Percentiles rank a stretch among this genome's conserved stretches.
These are phyloP conservation scores for Cheilosia urbana DNA, from an alignment of 2,888 invertebrate genomes.

Conservation along the genomic window DNA sequence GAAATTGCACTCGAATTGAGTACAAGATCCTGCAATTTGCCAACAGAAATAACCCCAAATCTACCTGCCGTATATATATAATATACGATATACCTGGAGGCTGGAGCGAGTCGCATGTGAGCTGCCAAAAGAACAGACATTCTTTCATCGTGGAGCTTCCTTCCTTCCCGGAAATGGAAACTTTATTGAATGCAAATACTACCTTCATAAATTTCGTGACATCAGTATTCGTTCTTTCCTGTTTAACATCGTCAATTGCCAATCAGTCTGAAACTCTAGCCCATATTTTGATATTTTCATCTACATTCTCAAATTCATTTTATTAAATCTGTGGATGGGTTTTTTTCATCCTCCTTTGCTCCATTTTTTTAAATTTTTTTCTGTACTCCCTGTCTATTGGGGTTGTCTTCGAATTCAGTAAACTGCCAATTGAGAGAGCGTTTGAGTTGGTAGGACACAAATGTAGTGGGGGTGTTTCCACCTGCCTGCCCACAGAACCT, in stretches of 20 bases:
- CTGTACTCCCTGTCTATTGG: conserved; percentile 12
- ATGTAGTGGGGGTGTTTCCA: neutral
- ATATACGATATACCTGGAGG: too few species aligned
- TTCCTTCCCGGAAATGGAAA: conserved; percentile 5
- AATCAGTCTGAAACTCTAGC: neutral
- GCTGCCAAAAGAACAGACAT: conserved; percentile 4
- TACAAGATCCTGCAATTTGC: conserved; percentile 64
- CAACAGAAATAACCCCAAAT: conserved; percentile 31
- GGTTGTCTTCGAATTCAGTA: conserved; percentile 35
- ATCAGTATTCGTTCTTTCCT: neutral
- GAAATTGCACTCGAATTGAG: conserved; percentile 68
- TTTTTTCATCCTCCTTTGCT: too few species aligned
- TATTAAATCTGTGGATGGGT: neutral
- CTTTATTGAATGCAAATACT: conserved; percentile 3
- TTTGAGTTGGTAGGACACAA: too few species aligned
- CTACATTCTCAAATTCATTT: neutral
- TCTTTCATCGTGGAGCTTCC: too few species aligned
- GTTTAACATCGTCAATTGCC: neutral
- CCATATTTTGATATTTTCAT: neutral
- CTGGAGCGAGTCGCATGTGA: conserved; percentile 8
- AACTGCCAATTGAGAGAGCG: conserved; percentile 43
- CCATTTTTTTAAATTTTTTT: too few species aligned
- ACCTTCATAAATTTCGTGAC: neutral
- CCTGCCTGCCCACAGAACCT: neutral
- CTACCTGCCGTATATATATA: neutral